Percentiles rank a stretch among this genome's conserved stretches.
phyloP scores from a whole-genome alignment of 2,797 vertebrate genomes.

The Cirrhinus molitorella region DNA sequence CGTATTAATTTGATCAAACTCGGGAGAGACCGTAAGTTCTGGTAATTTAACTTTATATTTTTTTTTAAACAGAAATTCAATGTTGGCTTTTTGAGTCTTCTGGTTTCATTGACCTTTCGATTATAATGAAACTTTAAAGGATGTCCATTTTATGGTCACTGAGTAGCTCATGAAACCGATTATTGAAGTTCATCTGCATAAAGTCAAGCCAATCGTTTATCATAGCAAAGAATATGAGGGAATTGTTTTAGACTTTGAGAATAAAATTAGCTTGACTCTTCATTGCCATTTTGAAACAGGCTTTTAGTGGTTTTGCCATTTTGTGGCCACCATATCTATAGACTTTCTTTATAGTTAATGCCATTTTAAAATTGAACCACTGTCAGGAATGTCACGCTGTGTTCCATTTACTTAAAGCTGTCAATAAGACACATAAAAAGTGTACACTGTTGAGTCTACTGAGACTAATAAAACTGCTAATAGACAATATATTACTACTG shows the following conservation, averaged over 20 bases:
- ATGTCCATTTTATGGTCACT: conserved; percentile 53
- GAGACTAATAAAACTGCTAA: neutral
- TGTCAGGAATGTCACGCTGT: neutral
- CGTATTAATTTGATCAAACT: conserved; percentile 57
- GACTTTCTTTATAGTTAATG: neutral
- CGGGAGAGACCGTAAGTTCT: conserved; percentile 40
- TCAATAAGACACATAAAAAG: too few species aligned
- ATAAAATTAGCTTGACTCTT: neutral
- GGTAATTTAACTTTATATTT: conserved; percentile 35
- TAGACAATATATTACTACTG: neutral
- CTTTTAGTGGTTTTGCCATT: neutral
- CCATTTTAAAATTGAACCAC: neutral
- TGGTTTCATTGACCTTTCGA: conserved; percentile 57
- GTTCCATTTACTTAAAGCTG: too few species aligned
- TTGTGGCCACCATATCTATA: neutral
- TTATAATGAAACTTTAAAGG: conserved; percentile 57
- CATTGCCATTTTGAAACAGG: neutral
- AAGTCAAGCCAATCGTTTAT: conserved; percentile 38
- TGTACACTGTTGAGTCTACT: too few species aligned
- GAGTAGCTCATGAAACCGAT: conserved; percentile 47
- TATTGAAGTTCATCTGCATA: conserved; percentile 49
- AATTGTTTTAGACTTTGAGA: conserved; percentile 6
- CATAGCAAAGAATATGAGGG: neutral
- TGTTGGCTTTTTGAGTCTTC: conserved; percentile 42
- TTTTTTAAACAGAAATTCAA: conserved; percentile 45